Percentiles rank a stretch among this genome's conserved stretches.
phyloP scores from a whole-genome alignment of 2,888 invertebrate species.

The Portevinia maculata region DNA sequence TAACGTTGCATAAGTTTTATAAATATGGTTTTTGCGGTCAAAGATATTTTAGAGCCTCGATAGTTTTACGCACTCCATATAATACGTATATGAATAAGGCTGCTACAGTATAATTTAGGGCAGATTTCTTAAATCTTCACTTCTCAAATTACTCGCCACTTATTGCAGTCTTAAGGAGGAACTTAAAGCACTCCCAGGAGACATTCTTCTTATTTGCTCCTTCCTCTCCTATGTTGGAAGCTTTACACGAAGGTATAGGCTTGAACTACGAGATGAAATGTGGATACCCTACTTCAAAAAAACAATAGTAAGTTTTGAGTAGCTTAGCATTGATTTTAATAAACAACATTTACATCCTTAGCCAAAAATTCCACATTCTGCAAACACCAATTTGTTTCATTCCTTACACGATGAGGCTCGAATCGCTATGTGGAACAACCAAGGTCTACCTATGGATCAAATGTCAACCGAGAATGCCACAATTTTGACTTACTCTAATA shows the following conservation, averaged over 20 bases:
- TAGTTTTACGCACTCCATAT: too few relatives aligned
- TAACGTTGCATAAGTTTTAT: too few relatives aligned
- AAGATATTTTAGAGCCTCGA: too few relatives aligned
- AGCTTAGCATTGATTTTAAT: background rate
- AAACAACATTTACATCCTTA: slow-evolving; percentile 76
- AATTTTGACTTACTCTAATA: slow-evolving; percentile 93
- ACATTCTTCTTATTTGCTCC: slow-evolving; percentile 94
- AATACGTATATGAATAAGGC: too few relatives aligned
- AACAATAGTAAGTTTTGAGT: slow-evolving; percentile 84
- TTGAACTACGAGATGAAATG: slow-evolving; percentile 89
- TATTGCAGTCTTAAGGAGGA: slow-evolving; percentile 86
- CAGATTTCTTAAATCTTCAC: too few relatives aligned
- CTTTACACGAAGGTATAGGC: slow-evolving; percentile 93
- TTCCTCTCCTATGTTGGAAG: slow-evolving; percentile 98
- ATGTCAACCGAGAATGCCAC: slow-evolving; percentile 99
- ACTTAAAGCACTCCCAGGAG: slow-evolving; percentile 94
- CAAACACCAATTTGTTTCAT: slow-evolving; percentile 90
- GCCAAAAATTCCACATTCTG: slow-evolving; percentile 91
- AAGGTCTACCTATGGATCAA: slow-evolving; percentile 94
- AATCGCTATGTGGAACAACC: slow-evolving; percentile 97
- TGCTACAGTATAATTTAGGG: too few relatives aligned
- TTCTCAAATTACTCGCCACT: too few relatives aligned
- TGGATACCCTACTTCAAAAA: slow-evolving; percentile 92
- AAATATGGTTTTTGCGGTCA: too few relatives aligned
- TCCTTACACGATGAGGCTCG: slow-evolving; percentile 96